These are phyloP conservation scores for Adineta ricciae DNA, from an alignment of 2,888 invertebrate species.

Conservation along the genomic window DNA sequence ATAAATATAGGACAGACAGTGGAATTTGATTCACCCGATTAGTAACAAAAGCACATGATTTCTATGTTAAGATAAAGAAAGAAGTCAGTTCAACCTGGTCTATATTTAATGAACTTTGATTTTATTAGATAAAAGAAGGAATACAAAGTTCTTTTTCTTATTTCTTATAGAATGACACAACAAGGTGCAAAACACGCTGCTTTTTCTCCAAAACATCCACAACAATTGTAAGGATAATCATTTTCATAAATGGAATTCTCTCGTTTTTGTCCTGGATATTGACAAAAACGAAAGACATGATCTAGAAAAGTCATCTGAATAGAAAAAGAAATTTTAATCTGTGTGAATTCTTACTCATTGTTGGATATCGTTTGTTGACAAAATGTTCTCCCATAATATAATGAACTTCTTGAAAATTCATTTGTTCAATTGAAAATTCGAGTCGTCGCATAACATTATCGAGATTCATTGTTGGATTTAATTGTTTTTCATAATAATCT, in stretches of 20 bases:
- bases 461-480: background rate
- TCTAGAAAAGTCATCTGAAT: background rate
- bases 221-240: background rate
- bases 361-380: background rate
- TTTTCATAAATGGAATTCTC: background rate
- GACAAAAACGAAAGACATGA: background rate
- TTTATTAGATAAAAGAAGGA: too few species aligned
- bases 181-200: background rate
- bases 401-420: background rate
- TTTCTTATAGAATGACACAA: background rate
- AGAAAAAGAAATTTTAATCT: too few species aligned
- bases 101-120: too few species aligned
- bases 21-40: too few species aligned
- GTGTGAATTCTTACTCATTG: background rate
- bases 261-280: background rate
- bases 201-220: background rate
- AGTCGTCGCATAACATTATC: background rate
- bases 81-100: too few species aligned
- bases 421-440: background rate
- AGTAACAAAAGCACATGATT: too few species aligned
- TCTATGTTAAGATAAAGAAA: too few species aligned
- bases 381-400: background rate
- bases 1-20: too few species aligned
- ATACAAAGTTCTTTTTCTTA: too few species aligned
- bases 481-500: background rate